A percentile compares a stretch with the other conserved stretches of the same genome.
Evolutionary conservation across 2,888 invertebrate genomes (phyloP).

Genomic region (Standfussiana lucernea): DNA sequence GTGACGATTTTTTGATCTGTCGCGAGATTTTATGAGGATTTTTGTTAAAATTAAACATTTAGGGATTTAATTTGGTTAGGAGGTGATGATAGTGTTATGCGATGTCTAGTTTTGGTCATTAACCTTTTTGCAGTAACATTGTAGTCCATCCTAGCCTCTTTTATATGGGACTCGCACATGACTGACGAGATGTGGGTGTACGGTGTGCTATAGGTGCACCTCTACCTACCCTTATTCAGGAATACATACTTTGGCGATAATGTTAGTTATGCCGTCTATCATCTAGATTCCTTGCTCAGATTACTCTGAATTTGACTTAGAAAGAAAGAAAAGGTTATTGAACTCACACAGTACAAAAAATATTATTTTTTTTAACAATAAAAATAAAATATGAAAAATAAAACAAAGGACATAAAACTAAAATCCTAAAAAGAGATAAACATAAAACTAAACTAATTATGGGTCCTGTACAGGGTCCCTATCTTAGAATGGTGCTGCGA

Average conservation of each 20-base stretch:
- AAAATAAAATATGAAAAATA: not conserved
- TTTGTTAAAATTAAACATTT: not conserved
- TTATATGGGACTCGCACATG: not conserved
- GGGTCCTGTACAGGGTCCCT: not conserved
- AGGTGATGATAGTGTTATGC: not conserved
- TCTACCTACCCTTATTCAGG: not conserved
- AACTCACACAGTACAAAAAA: not conserved
- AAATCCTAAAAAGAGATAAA: not conserved
- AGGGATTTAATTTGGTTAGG: not conserved
- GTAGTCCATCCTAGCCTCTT: not conserved
- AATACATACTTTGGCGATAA: not conserved
- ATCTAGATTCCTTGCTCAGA: not conserved
- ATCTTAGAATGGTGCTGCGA: not conserved
- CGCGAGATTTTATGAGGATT: not conserved
- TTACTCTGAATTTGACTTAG: not conserved
- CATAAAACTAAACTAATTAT: not conserved
- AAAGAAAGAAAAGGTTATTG: not conserved
- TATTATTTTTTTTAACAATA: too few species aligned
- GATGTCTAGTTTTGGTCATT: too few species aligned
- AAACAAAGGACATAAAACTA: not conserved
- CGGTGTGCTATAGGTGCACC: not conserved
- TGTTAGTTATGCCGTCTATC: not conserved
- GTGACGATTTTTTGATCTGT: constrained; percentile 16
- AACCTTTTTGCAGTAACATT: not conserved
- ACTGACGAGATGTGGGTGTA: not conserved